Conservation (phyloP, 2,797 vertebrate species). For the Cyprinella venusta region DNA sequence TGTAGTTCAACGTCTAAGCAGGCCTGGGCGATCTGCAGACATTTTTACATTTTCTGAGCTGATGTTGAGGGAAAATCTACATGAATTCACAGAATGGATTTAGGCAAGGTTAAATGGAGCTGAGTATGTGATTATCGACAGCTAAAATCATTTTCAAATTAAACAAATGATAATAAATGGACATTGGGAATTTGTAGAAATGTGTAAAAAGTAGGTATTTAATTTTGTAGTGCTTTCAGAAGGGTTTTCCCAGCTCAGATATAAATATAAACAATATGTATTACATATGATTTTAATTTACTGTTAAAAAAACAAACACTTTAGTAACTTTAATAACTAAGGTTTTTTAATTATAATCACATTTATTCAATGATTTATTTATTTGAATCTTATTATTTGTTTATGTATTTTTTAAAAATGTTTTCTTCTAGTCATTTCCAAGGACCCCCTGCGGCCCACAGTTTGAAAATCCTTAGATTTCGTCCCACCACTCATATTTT, state of each 20-base stretch:
- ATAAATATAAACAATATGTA: no score
- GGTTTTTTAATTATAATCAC: no score
- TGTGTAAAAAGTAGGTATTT: neutral
- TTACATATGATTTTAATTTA: no score
- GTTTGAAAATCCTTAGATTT: neutral
- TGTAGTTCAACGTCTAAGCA: constrained; percentile 3
- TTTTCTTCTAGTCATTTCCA: no score
- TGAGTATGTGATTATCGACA: neutral
- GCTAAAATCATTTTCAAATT: neutral
- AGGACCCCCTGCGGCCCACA: no score
- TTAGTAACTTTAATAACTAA: no score
- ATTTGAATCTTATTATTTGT: no score
- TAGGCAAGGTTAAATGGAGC: neutral
- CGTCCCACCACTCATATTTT: neutral
- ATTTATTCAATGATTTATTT: no score
- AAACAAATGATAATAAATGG: neutral
- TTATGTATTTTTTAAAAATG: no score
- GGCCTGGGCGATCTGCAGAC: neutral
- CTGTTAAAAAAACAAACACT: no score
- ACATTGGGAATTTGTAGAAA: neutral
- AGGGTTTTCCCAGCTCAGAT: no score
- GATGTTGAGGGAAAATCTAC: neutral
- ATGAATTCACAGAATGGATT: neutral
- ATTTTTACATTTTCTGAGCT: neutral
- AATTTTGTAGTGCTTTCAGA: no score